A percentile compares a stretch with the other conserved stretches of the same genome.
Evolutionary conservation across 2,113 vertebrate genomes (phyloP).

Genomic region (Engystomops pustulosus): DNA sequence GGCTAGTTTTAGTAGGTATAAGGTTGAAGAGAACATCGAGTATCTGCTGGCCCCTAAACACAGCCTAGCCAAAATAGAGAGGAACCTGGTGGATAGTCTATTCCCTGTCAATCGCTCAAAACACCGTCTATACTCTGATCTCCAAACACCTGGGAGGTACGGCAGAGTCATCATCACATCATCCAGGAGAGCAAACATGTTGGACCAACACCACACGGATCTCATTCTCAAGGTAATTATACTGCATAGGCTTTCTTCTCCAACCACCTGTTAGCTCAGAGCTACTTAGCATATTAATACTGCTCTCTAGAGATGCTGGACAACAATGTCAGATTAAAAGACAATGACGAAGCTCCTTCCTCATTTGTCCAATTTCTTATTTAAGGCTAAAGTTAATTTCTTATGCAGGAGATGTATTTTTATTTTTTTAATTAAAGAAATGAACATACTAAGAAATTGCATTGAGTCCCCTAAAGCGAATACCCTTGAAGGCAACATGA

Average conservation of each 20-base stretch:
- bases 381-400: not conserved
- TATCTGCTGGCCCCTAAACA: constrained; percentile 93
- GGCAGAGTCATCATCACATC: constrained; percentile 92
- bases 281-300: constrained; percentile 38
- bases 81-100: constrained; percentile 94
- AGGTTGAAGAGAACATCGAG: constrained; percentile 92
- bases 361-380: not conserved
- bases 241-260: not conserved
- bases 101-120: constrained; percentile 96
- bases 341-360: not conserved
- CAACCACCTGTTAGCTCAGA: constrained; percentile 51
- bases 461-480: not conserved
- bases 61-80: constrained; percentile 96
- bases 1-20: constrained; percentile 96
- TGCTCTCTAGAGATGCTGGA: constrained; percentile 13
- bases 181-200: constrained; percentile 87
- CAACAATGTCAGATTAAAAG: not conserved
- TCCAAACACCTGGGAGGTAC: constrained; percentile 93
- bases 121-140: constrained; percentile 94
- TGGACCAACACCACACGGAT: constrained; percentile 90
- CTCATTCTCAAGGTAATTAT: constrained; percentile 86
- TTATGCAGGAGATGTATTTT: not conserved
- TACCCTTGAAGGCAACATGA: not conserved
- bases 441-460: no score
- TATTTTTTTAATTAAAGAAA: not conserved